Conservation (phyloP, 2,797 vertebrate species). For the Lepus townsendii region DNA sequence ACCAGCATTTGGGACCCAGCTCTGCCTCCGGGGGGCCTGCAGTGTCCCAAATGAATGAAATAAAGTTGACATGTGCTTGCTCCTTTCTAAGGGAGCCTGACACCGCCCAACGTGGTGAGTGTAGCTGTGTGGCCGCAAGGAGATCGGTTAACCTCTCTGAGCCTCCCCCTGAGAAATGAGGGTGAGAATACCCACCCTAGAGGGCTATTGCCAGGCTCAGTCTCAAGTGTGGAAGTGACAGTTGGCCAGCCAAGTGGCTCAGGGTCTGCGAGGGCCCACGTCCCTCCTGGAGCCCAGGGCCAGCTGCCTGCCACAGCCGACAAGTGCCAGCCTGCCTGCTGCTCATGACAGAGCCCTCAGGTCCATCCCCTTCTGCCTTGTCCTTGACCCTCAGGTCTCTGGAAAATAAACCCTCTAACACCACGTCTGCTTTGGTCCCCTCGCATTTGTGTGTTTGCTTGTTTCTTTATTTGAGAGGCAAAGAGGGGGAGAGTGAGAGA, state of each 20-base stretch:
- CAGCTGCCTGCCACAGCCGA: background rate
- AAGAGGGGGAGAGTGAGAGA: too few species aligned
- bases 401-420: constrained; percentile 76
- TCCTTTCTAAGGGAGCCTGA: background rate
- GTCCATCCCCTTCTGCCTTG: background rate
- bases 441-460: background rate
- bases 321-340: background rate
- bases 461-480: too few species aligned
- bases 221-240: background rate
- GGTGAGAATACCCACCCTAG: background rate
- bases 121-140: background rate
- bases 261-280: background rate
- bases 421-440: background rate
- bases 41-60: background rate
- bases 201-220: background rate
- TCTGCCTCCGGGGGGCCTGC: background rate
- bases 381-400: background rate
- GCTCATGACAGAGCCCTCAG: background rate
- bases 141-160: background rate
- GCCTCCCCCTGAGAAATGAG: background rate
- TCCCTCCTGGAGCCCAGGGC: background rate
- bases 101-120: background rate
- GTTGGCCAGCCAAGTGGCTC: background rate
- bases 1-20: background rate
- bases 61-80: background rate